Conservation (phyloP, 2,113 vertebrate species). For the Amphiprion ocellaris region DNA sequence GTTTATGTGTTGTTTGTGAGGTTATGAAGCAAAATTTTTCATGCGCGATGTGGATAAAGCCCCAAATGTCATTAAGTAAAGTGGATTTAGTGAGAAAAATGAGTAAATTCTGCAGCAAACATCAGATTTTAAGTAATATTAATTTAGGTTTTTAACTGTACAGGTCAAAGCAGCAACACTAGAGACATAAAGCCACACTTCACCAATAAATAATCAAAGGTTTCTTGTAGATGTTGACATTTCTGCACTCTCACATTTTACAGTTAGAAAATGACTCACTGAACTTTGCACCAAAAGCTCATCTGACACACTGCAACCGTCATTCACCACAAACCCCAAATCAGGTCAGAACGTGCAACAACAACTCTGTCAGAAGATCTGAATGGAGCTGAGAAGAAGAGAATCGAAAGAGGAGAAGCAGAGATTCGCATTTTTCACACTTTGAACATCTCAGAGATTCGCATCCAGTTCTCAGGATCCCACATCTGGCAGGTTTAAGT, state of each 20-base stretch:
- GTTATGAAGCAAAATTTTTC: no score
- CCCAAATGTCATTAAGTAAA: not conserved
- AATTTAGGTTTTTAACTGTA: no score
- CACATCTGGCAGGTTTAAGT: no score
- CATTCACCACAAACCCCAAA: slow-evolving; percentile 35
- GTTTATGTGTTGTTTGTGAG: no score
- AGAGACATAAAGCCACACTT: not conserved
- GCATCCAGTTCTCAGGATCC: not conserved
- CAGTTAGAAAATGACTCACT: slow-evolving; percentile 42
- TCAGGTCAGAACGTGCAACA: slow-evolving; percentile 16
- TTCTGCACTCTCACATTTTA: not conserved
- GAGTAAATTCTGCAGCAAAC: no score
- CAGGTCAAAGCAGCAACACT: not conserved
- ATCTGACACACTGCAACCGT: not conserved
- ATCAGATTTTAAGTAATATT: no score
- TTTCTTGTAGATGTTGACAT: not conserved
- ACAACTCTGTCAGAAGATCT: not conserved
- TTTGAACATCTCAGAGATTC: not conserved
- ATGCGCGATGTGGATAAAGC: not conserved
- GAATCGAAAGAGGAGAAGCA: not conserved
- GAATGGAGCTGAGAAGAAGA: slow-evolving; percentile 1
- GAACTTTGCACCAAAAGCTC: not conserved
- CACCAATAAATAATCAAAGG: not conserved
- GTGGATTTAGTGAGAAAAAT: no score
- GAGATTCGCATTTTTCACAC: not conserved